Evolutionary conservation across 2,113 vertebrate species (phyloP).

Genomic region (Bathybates hornii): DNA sequence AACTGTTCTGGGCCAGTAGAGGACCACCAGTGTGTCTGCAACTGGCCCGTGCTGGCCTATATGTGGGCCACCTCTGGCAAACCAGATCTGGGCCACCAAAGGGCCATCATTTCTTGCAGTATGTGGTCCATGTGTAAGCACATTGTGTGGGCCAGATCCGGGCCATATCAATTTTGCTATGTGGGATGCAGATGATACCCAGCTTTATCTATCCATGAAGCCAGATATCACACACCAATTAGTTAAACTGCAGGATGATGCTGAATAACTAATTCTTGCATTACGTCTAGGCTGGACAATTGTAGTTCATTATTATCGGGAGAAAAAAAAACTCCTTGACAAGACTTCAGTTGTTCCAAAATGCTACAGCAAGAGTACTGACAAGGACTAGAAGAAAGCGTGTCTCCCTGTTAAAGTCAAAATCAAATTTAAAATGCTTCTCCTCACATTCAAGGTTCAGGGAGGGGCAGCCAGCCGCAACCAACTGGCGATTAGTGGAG

Average conservation of each 20-base stretch:
- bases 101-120: background rate
- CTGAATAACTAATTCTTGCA: background rate
- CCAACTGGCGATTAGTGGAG: background rate
- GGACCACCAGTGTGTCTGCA: background rate
- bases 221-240: background rate
- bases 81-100: background rate
- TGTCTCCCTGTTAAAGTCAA: background rate
- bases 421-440: background rate
- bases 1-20: background rate
- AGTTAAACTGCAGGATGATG: background rate
- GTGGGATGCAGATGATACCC: background rate
- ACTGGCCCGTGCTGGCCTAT: background rate
- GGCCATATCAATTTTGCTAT: background rate
- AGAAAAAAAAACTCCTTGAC: background rate
- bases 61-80: background rate
- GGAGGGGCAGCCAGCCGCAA: background rate
- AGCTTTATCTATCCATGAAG: background rate
- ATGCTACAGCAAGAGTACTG: background rate
- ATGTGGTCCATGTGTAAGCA: background rate
- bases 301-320: background rate
- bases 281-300: background rate
- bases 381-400: background rate
- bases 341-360: background rate
- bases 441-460: background rate
- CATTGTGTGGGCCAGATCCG: background rate